phyloP scores from a whole-genome alignment of 37 sponge, comb jelly and placozoan genomes.

The Beroe ovata region DNA sequence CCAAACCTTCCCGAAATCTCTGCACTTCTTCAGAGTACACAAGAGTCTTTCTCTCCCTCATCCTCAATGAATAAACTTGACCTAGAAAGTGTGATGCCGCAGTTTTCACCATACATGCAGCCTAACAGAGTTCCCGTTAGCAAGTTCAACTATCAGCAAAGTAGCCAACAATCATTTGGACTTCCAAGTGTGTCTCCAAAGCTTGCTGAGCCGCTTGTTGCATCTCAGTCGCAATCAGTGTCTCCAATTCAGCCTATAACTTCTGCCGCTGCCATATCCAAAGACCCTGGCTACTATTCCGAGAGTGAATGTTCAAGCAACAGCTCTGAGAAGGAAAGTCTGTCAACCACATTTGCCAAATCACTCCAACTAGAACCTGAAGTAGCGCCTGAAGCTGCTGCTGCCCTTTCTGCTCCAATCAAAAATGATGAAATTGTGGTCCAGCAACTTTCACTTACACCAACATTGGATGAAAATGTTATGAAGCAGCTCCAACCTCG shows the following conservation, averaged over 20 bases:
- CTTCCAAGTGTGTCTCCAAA: background rate
- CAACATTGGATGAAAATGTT: slow-evolving; percentile 1
- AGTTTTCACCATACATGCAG: background rate
- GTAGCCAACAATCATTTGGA: background rate
- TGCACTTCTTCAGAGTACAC: background rate
- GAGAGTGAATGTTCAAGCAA: slow-evolving; percentile 65
- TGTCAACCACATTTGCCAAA: slow-evolving; percentile 27
- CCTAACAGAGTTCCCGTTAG: background rate
- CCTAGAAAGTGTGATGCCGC: background rate
- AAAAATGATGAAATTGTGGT: background rate
- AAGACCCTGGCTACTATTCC: slow-evolving; percentile 62
- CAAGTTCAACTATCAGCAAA: background rate
- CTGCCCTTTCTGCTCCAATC: background rate
- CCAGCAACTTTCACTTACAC: background rate
- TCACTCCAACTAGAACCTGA: slow-evolving; percentile 2
- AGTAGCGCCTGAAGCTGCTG: background rate
- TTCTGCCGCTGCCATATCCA: background rate
- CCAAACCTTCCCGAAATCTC: background rate
- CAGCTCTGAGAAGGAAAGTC: slow-evolving; percentile 36
- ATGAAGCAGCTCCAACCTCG: background rate
- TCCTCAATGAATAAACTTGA: background rate
- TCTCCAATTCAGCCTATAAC: background rate
- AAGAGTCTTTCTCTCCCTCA: background rate
- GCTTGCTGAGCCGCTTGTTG: background rate
- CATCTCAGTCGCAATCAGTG: background rate